These are phyloP conservation scores for Dryomyza anilis DNA, from an alignment of 2,888 invertebrate species.

Conservation along the genomic window DNA sequence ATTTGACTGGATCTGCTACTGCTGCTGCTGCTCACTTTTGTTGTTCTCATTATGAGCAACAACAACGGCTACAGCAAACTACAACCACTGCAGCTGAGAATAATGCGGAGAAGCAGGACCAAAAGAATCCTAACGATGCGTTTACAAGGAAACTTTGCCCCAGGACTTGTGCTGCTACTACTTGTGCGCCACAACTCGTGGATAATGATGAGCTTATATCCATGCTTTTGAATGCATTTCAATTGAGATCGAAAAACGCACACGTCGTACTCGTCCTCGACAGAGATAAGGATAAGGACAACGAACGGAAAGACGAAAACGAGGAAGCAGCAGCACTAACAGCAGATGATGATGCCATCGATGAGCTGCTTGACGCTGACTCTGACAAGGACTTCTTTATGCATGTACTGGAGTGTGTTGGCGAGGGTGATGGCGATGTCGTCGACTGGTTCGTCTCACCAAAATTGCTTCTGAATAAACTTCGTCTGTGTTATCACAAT, in stretches of 20 bases:
- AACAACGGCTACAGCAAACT: conserved; percentile 38
- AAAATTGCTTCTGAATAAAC: conserved; percentile 60
- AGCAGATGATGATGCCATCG: conserved; percentile 20
- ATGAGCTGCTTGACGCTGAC: no score
- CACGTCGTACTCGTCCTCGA: background rate
- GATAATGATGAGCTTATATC: conserved; percentile 60
- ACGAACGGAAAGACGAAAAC: no score
- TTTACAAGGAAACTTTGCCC: conserved; percentile 11
- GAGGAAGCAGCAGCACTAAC: conserved; percentile 22
- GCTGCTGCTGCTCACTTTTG: conserved; percentile 19
- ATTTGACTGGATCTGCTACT: conserved; percentile 50
- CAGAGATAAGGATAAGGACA: background rate
- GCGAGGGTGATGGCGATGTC: no score
- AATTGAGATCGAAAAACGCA: conserved; percentile 53
- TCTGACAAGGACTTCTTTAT: no score
- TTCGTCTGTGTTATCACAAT: conserved; percentile 60
- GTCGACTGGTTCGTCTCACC: conserved; percentile 55
- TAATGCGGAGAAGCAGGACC: conserved; percentile 31
- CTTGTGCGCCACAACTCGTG: conserved; percentile 38
- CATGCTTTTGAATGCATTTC: conserved; percentile 59
- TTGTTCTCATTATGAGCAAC: conserved; percentile 37
- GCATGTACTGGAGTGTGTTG: no score
- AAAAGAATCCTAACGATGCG: conserved; percentile 36
- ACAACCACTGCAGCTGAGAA: conserved; percentile 37
- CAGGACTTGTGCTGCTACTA: conserved; percentile 12